Percentiles rank a stretch among this genome's conserved stretches.
Evolutionary conservation across 64 coral and sea anemone genomes (phyloP).

Genomic region (Actinia equina): DNA sequence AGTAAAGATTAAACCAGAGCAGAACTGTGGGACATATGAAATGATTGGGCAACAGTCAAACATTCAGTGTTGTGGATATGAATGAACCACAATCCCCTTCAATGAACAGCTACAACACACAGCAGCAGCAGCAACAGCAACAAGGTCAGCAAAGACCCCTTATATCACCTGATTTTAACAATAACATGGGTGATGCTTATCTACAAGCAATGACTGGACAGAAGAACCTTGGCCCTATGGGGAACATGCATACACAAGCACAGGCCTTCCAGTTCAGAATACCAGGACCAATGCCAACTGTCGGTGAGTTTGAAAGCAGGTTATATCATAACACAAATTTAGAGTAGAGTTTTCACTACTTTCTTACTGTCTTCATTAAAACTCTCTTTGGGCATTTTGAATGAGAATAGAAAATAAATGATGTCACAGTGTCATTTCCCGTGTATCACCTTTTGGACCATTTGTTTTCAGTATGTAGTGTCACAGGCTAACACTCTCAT

Average conservation of each 20-base stretch:
- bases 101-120: constrained; percentile 53
- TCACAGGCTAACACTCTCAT: too few species aligned
- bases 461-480: too few species aligned
- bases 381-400: too few species aligned
- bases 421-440: too few species aligned
- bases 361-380: too few species aligned
- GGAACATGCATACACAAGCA: constrained; percentile 48
- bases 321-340: too few species aligned
- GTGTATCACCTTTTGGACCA: too few species aligned
- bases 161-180: constrained; percentile 27
- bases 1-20: constrained; percentile 88
- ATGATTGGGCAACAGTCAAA: constrained; percentile 72
- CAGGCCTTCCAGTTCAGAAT: constrained; percentile 74
- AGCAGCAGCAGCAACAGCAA: constrained; percentile 37
- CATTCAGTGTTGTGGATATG: constrained; percentile 52
- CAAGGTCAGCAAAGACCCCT: constrained; percentile 9
- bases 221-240: background rate
- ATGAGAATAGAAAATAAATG: too few species aligned
- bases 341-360: too few species aligned
- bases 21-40: constrained; percentile 65
- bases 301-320: constrained; percentile 42
- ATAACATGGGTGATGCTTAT: constrained; percentile 57
- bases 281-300: constrained; percentile 52
- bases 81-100: constrained; percentile 63
- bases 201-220: constrained; percentile 38